Evolutionary conservation across 2,888 invertebrate species (phyloP).

Genomic region (Teleiodes luculella): DNA sequence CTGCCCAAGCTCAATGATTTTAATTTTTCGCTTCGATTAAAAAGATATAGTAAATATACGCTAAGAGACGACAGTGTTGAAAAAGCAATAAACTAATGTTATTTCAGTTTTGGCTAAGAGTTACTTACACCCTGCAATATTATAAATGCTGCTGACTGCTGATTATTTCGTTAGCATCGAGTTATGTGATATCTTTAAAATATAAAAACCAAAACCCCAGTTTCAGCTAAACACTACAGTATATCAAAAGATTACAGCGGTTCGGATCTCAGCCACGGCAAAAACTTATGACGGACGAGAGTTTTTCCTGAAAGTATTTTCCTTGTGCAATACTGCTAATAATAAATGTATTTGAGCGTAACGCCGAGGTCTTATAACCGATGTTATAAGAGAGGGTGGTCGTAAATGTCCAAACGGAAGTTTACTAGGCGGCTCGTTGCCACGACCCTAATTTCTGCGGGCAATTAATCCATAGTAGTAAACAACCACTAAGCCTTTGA

Average conservation of each 20-base stretch:
- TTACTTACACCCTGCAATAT: too few species aligned
- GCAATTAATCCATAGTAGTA: constrained; percentile 46
- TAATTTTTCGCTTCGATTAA: too few species aligned
- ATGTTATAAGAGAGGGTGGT: constrained; percentile 25
- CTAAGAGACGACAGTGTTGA: too few species aligned
- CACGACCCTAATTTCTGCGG: constrained; percentile 41
- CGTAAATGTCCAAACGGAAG: constrained; percentile 45
- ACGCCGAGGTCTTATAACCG: constrained; percentile 9
- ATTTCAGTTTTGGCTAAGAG: too few species aligned
- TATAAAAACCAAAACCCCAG: not conserved
- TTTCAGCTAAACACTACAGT: not conserved
- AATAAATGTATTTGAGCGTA: constrained; percentile 12
- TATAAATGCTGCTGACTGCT: not conserved
- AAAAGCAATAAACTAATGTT: too few species aligned
- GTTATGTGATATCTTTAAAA: not conserved
- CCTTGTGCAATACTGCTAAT: constrained; percentile 10
- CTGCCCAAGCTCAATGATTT: too few species aligned
- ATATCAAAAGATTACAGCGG: not conserved
- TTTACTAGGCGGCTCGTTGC: constrained; percentile 39
- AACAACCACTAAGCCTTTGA: constrained; percentile 38
- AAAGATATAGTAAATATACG: too few species aligned
- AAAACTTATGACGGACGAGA: constrained; percentile 9
- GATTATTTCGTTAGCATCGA: not conserved
- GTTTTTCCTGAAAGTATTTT: constrained; percentile 5
- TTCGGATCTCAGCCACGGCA: not conserved